Evolutionary conservation across 2,888 invertebrate genomes (phyloP), one percentile per base, ranked within the genome.

Genomic region (Ectemnius lituratus): DNA sequence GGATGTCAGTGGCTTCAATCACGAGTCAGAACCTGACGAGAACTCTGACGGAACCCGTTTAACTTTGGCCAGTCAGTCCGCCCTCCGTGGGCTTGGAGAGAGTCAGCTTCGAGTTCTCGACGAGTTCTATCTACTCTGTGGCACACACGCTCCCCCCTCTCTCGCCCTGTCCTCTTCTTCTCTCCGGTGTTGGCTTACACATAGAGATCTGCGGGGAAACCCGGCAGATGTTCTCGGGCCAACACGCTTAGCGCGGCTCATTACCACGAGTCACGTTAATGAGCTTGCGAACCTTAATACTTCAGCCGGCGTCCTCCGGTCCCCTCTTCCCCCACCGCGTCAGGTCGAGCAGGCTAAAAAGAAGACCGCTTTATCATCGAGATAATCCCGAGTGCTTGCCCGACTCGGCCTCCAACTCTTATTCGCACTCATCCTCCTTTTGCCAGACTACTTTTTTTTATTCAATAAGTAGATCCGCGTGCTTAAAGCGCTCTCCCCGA

Each of bases 241-340:
- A 71, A 62, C 37, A 37, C 78, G 79, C 78, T 79, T 83, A 81
- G 63, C 78, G 79, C 83, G 85, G 76, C 86, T 85, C 86, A 85
- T 86, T 86, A 86, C 81, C 84, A 80, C 79, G 76, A 80, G 83
- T 81, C 84, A 78, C 79, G 85, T 85, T 84, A 86, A 86, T 86
- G 81, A 83, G 86, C 86, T 83, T 85, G 84, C 84, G 76, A 82
- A 79, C 73, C 78, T 76, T 78, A 73, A 76, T 79, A 68, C 71
- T 73, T 75, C 69, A 62, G 73, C 59, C 74, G 73, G 71, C 70
- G 76, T 75, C 75, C 62, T 45, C 62, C 52, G 20, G 46, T 58
- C 57, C 64, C 59, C 47, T 64, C 73, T 62, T 69, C 63, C 75
- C 65, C 75, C 67, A 27, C 64, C 27, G 64, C 27, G 69, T 63